phyloP scores from a whole-genome alignment of 2,113 vertebrate species.

The Carassius carassius region DNA sequence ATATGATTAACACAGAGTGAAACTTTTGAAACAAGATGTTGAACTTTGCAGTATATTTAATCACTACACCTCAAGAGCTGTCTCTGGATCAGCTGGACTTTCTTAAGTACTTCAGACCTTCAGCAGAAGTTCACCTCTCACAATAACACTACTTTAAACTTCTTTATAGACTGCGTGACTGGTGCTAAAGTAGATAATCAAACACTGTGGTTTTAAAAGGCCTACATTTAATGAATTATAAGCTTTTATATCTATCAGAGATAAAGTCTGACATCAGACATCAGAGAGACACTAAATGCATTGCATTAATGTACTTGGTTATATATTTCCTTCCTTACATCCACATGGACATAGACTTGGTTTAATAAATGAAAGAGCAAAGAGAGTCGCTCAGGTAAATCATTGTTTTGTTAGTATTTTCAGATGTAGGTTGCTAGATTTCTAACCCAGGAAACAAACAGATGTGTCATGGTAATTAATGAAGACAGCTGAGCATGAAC shows the following conservation, averaged over 20 bases:
- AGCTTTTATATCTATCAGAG: background rate
- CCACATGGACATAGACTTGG: too few relatives aligned
- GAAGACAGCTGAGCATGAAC: slow-evolving; percentile 29
- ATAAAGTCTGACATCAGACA: background rate
- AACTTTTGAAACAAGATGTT: background rate
- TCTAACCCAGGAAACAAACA: slow-evolving; percentile 9
- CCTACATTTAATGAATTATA: background rate
- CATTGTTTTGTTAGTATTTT: slow-evolving; percentile 30
- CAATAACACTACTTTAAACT: background rate
- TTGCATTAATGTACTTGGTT: background rate
- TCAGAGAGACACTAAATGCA: background rate
- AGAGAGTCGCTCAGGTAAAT: slow-evolving; percentile 1
- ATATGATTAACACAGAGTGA: background rate
- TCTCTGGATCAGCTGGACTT: background rate
- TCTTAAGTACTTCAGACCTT: background rate
- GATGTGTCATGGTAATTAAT: slow-evolving; percentile 36
- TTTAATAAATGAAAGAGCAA: slow-evolving; percentile 26
- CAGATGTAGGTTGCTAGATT: slow-evolving; percentile 1
- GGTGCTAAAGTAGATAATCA: background rate
- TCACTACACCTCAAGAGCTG: background rate
- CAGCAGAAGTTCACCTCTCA: background rate
- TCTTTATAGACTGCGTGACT: background rate
- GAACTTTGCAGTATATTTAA: background rate
- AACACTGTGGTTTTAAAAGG: background rate
- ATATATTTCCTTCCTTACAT: background rate